Evolutionary conservation across 1,140 invertebrate species (phyloP).

Genomic region (Hycleus phaleratus): DNA sequence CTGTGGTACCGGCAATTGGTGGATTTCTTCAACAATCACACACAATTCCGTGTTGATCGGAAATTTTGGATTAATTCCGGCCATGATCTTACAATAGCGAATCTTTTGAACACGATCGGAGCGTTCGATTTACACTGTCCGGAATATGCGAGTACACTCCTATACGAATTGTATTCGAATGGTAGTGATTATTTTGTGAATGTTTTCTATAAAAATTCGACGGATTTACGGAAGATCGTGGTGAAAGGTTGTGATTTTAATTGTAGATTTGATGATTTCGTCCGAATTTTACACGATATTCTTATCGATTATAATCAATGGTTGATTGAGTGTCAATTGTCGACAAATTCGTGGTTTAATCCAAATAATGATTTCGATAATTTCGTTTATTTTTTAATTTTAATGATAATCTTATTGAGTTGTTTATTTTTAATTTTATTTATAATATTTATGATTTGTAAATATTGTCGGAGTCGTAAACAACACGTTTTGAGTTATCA

Average conservation of each 20-base stretch:
- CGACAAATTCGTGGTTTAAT: not conserved
- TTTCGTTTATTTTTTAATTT: not conserved
- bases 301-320: slow-evolving; percentile 23
- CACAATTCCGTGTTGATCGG: slow-evolving; percentile 21
- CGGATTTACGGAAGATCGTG: slow-evolving; percentile 45
- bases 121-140: slow-evolving; percentile 68
- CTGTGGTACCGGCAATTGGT: slow-evolving; percentile 47
- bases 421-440: not conserved
- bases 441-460: not conserved
- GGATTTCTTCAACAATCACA: slow-evolving; percentile 26
- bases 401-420: not conserved
- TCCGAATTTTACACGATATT: slow-evolving; percentile 31
- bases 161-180: slow-evolving; percentile 59
- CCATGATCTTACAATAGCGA: slow-evolving; percentile 77
- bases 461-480: not conserved
- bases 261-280: slow-evolving; percentile 53
- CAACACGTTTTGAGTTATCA: not conserved
- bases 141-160: slow-evolving; percentile 60
- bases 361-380: slow-evolving; percentile 1
- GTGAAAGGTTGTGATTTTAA: slow-evolving; percentile 51
- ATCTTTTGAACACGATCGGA: slow-evolving; percentile 62
- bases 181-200: slow-evolving; percentile 39
- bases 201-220: slow-evolving; percentile 56
- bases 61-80: slow-evolving; percentile 69
- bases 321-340: slow-evolving; percentile 30